Conservation (phyloP, 2,113 vertebrate species). For the Micromys minutus region DNA sequence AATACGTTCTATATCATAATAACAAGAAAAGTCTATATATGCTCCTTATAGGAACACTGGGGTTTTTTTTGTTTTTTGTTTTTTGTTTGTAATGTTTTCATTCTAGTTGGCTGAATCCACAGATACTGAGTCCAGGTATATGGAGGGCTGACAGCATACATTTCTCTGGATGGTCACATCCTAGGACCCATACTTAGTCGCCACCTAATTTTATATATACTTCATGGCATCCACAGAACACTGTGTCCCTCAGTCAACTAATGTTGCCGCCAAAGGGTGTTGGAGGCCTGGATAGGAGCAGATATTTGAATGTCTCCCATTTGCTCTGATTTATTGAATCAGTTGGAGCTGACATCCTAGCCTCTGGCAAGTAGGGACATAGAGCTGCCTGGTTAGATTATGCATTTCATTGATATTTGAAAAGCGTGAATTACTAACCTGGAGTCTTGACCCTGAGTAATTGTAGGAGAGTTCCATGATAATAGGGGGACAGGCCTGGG, state of each 20-base stretch:
- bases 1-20: background rate
- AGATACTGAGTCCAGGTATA: background rate
- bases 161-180: background rate
- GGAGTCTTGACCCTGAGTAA: background rate
- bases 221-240: background rate
- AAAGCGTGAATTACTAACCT: background rate
- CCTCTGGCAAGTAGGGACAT: background rate
- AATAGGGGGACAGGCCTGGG: background rate
- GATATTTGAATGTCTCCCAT: background rate
- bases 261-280: background rate
- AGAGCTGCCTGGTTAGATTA: slow-evolving; percentile 18
- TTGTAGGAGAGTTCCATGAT: background rate
- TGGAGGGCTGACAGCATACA: background rate
- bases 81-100: background rate
- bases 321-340: background rate
- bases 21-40: background rate
- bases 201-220: background rate
- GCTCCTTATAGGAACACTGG: background rate
- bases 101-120: background rate
- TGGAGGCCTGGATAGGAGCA: background rate
- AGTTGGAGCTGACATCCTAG: background rate
- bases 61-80: too few relatives aligned
- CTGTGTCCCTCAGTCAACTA: background rate
- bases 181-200: background rate
- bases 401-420: background rate